These are phyloP conservation scores for Prochilodus magdalenae DNA, from an alignment of 2,113 vertebrate genomes.

Conservation along the genomic window DNA sequence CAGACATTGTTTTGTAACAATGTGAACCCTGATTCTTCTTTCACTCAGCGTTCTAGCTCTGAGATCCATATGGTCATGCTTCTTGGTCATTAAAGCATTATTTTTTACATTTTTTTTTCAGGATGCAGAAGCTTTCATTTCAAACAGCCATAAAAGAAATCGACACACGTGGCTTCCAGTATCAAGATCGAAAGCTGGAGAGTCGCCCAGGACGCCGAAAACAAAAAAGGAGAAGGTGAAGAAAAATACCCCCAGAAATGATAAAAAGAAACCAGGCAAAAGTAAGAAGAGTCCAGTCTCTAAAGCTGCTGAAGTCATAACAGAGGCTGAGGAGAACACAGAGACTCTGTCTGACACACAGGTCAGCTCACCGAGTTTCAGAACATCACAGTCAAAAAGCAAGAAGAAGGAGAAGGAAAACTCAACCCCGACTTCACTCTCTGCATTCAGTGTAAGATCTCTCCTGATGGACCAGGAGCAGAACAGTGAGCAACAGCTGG, in stretches of 20 bases:
- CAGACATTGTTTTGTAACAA: too few species aligned
- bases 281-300: background rate
- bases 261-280: conserved; percentile 7
- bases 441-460: background rate
- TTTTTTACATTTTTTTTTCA: conserved; percentile 38
- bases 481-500: background rate
- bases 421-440: background rate
- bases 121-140: conserved; percentile 37
- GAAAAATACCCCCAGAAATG: background rate
- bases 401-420: background rate
- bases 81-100: background rate
- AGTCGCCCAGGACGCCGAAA: too few species aligned
- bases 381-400: background rate
- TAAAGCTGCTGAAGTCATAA: background rate
- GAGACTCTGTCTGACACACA: background rate
- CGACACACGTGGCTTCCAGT: background rate
- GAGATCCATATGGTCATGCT: background rate
- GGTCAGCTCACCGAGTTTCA: background rate
- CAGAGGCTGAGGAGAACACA: background rate
- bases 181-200: background rate
- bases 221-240: background rate
- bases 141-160: background rate
- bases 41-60: background rate
- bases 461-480: background rate
- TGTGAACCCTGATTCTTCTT: too few species aligned